Base-by-base conservation (phyloP, 2,113 vertebrate genomes). In the Casuarius casuarius region DNA sequence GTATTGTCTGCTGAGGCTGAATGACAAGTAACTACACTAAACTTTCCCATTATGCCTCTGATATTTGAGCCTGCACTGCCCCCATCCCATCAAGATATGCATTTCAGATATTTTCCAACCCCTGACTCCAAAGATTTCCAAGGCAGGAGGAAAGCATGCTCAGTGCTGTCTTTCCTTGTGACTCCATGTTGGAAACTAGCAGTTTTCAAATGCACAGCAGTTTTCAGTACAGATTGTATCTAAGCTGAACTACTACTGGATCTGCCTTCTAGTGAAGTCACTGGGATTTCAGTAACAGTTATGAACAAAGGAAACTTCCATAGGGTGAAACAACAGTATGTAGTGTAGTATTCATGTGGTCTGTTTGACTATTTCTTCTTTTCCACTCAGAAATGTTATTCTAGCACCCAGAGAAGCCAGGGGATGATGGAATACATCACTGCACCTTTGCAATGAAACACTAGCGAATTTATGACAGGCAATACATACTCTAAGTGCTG, bases 81-180 rank as follows among this genome's bases (percentile, higher is more conserved):
- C 90, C 84, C 46, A 95, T 46, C 68, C 66, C 79, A 94, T 28
- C 49, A 23, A 74, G 76, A 80, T 21, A 25, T 12, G 18, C 62
- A 94, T 42, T 87, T 92, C 85, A 96, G 84, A 92, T 22, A 12
- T 62, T 68, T 80, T 70, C n/a, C 83, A 92, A 76, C 83, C 67
- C 83, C 92, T 0, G 0, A 2, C 82, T 59, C 49, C 66, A 52
- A 68, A 78, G 81, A 7, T 46, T 58, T 82, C 74, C 74, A 81
- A 76, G 72, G 40, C 90, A 58, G 35, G 21, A 62, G 48, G 10
- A 76, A 94, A 67, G 84, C 56, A 80, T 1, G 28, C 51, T 84
- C 61, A 33, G 0, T 11, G 68, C 82, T 77, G 54, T 5, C 79
- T 0, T 0, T 38, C 85, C 79, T 86, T 61, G 79, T 16, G 44